Base-by-base conservation (phyloP, 2,797 vertebrate genomes). In the Hybognathus amarus region DNA sequence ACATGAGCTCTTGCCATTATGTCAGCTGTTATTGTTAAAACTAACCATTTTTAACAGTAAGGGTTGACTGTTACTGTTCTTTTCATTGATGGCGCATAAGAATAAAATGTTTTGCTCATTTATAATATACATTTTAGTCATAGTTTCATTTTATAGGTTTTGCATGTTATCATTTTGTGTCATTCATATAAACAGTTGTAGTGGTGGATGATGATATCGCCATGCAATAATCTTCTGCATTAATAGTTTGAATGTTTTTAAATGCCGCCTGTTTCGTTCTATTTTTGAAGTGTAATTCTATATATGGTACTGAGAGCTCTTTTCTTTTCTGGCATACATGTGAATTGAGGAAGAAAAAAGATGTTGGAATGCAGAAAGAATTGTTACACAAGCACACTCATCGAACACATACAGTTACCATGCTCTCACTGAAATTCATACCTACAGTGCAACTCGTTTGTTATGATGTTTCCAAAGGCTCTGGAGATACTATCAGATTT, bases 301-400 rank as follows among this genome's bases (percentile, higher is more conserved):
- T 91, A 90, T 89, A 91, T 88, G 88, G 89, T 82, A 69, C 78
- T 86, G 18, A 79, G 78, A 83, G 68, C 75, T 56, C 68, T 75
- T 83, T 80, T 78, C 77, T 85, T 71, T 78, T 54, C 38, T 83
- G 77, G 85, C 85, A 36, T 59, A 81, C 82, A 73, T 83, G 45
- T 77, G 56, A 76, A 80, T 36, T 77, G 24, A 56, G 33, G 9
- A 79, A 47, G 10, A 75, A 84, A 83, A 67, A 73, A 84, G 38
- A 54, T 73, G 27, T 22, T 77, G 40, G 61, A 79, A 71, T 77
- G 70, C 42, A 38, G 59, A 82, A 66, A 63, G 73, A 45, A 71
- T 61, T 75, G 38, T 85, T 80, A 79, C 18, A 54, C 82, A 50
- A 70, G 42, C 61, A 64, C 80, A 79, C 67, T 82, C 42, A 73